phyloP scores from a whole-genome alignment of 2,113 vertebrate species.

The Fukomys damarensis region DNA sequence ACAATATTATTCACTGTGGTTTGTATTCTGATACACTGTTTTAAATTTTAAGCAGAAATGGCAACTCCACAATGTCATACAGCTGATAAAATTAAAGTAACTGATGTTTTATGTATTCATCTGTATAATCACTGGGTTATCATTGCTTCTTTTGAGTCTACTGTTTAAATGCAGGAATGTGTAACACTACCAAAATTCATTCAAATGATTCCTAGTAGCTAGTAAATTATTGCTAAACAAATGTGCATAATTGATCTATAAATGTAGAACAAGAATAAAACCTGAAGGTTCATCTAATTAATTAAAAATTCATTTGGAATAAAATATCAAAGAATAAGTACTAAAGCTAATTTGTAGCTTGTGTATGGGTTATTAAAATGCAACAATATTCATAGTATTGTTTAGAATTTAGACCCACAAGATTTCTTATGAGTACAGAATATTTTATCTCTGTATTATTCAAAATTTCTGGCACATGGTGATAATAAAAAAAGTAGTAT shows the following conservation, averaged over 20 bases:
- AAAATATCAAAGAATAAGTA: not conserved
- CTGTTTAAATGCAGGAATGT: not conserved
- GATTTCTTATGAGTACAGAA: not conserved
- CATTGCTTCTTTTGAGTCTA: not conserved
- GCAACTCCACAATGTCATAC: not conserved
- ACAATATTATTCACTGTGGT: not conserved
- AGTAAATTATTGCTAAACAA: constrained; percentile 33
- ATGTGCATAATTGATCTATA: not conserved
- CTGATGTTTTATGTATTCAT: not conserved
- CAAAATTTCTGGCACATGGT: not conserved
- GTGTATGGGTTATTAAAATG: not conserved
- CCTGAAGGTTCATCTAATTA: not conserved
- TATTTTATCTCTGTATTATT: constrained; percentile 13
- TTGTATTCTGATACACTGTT: not conserved
- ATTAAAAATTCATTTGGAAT: not conserved
- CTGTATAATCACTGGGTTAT: not conserved
- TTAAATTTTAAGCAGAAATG: constrained; percentile 42
- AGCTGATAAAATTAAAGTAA: not conserved
- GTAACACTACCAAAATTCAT: not conserved
- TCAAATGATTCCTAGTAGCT: not conserved
- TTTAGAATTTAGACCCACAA: constrained; percentile 29
- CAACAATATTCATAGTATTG: not conserved
- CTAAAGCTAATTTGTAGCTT: not conserved
- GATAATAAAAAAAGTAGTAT: constrained; percentile 30
- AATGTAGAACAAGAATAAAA: not conserved